phyloP scores from a whole-genome alignment of 2,797 vertebrate genomes.

The Rhabdomys pumilio region DNA sequence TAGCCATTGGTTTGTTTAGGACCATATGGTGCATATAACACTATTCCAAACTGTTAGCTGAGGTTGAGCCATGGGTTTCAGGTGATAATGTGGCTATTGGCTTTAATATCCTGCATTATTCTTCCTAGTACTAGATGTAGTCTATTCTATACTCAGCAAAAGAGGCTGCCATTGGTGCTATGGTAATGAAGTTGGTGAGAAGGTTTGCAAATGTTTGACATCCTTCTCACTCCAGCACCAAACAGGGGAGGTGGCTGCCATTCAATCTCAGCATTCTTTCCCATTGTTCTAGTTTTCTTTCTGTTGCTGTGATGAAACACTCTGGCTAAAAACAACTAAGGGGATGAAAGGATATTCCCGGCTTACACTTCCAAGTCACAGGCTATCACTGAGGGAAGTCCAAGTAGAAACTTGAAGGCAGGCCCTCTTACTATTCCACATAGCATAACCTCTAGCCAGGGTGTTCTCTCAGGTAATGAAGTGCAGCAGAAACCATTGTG shows the following conservation, averaged over 20 bases:
- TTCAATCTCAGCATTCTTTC: background rate
- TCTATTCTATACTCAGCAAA: background rate
- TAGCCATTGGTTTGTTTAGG: background rate
- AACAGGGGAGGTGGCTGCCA: rapidly evolving
- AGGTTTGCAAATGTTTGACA: background rate
- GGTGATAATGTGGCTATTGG: background rate
- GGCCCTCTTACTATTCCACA: background rate
- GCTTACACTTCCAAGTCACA: background rate
- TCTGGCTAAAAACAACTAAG: background rate
- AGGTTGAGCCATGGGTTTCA: background rate
- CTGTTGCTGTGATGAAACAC: background rate
- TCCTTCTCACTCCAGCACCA: background rate
- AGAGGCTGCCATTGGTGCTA: background rate
- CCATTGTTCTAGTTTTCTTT: rapidly evolving
- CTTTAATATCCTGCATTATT: background rate
- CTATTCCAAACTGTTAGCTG: background rate
- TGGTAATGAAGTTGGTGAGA: background rate
- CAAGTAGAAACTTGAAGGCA: background rate
- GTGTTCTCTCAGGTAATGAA: background rate
- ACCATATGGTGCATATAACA: background rate
- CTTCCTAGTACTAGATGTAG: background rate
- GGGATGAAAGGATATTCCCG: background rate
- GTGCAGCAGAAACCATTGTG: background rate
- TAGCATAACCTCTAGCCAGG: background rate
- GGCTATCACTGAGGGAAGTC: background rate